Base-by-base conservation (phyloP, 1,140 invertebrate genomes). In the Pseudobourletiella spinata region DNA sequence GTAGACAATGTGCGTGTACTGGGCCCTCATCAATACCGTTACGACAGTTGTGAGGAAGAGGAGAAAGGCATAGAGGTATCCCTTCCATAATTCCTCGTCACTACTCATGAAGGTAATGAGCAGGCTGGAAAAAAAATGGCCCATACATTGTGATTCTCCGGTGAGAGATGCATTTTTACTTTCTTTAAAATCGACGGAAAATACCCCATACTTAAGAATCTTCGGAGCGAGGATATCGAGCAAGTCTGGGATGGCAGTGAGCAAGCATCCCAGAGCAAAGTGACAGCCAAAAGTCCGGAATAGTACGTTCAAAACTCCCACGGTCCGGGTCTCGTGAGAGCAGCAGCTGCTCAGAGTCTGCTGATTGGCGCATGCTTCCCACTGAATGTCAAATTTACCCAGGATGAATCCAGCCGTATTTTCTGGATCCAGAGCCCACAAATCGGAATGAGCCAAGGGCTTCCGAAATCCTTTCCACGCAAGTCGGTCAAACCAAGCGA, bases 1-100 rank as follows among this genome's bases (percentile, higher is more conserved):
- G 71, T 89, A 90, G 87, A 95, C 93, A 39, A 85, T 80, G 71
- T 91, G 85, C 74, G 93, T 93, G 76, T 95, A 95, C 65, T 93
- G 90, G 0, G 55, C 83, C n/a, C 95, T 75, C 6, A 97, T 77
- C 48, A 98, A 73, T 0, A 94, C 97, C 77, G 97, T 92, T 16
- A 89, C 72, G 0, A 86, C 80, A 1, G 93, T 88, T 22, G 86
- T 84, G 1, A 86, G 59, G 62, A 98, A 84, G 65, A 99, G 74
- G 2, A 83, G 65, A 2, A 82, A 73, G 0, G 90, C 85, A 76
- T 90, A 95, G 3, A 93, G 73, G 66, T 87, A 88, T 25, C 93
- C 94, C 74, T 87, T 88, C 91, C 92, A 96, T 68, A 82, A 69
- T 2, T 83, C 76, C 66, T 89, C 83, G 18, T 78, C 71, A 42